phyloP scores from a whole-genome alignment of 2,113 vertebrate genomes.

The Sinocyclocheilus grahami region DNA sequence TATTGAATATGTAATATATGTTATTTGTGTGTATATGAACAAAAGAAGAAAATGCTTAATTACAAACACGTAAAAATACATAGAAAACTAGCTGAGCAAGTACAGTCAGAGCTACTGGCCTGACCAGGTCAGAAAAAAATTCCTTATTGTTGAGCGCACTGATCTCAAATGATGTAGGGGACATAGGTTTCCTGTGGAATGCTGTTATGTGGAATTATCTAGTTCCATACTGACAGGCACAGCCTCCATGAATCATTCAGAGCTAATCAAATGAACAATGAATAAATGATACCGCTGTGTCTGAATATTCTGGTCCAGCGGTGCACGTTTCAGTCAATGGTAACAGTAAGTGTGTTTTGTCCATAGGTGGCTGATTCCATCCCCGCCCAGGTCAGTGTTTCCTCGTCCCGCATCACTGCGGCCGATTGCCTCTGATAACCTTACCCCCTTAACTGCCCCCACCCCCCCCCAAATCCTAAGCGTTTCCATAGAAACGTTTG shows the following conservation, averaged over 20 bases:
- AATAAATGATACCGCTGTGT: conserved; percentile 29
- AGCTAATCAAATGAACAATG: background rate
- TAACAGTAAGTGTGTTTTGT: conserved; percentile 74
- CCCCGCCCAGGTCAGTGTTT: conserved; percentile 79
- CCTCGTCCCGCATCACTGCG: conserved; percentile 35
- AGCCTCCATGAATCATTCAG: background rate
- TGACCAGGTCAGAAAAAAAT: background rate
- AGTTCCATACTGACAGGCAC: background rate
- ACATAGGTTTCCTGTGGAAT: background rate
- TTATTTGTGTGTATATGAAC: too few relatives aligned
- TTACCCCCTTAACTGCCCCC: background rate
- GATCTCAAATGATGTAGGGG: background rate
- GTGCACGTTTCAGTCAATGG: conserved; percentile 45
- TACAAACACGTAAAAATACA: too few relatives aligned
- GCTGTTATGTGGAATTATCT: background rate
- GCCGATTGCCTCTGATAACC: background rate
- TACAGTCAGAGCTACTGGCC: too few relatives aligned
- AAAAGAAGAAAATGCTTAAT: too few relatives aligned
- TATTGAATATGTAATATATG: too few relatives aligned
- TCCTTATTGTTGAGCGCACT: background rate
- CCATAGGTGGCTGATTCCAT: conserved; percentile 79
- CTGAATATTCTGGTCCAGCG: background rate
- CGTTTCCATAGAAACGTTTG: conserved; percentile 57
- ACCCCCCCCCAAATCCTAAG: background rate
- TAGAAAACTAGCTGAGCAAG: too few relatives aligned